These are phyloP conservation scores for Phrynocephalus vlangalii DNA, from an alignment of 2,797 vertebrate genomes.

Conservation along the genomic window DNA sequence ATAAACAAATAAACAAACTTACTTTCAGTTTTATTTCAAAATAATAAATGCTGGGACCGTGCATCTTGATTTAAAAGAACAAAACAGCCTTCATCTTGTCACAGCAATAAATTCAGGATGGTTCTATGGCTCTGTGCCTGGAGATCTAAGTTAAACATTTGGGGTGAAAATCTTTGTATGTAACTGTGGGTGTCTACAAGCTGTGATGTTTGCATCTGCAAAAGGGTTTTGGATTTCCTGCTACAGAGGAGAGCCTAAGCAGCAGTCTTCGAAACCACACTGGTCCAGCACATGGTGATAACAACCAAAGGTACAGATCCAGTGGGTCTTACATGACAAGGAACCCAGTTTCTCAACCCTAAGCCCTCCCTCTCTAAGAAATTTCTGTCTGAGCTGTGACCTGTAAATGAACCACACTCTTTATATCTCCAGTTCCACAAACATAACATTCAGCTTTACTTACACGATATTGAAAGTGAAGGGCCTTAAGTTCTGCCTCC, in stretches of 20 bases:
- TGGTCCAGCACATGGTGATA: background rate
- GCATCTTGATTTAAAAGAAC: no score
- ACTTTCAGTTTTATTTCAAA: no score
- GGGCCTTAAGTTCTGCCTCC: slow-evolving; percentile 73
- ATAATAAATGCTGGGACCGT: no score
- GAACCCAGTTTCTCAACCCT: background rate
- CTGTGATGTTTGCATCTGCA: no score
- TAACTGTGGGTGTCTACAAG: background rate
- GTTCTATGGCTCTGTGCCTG: background rate
- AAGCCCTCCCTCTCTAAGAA: background rate
- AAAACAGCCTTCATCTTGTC: no score
- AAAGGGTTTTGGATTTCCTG: no score
- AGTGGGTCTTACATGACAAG: background rate
- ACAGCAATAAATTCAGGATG: no score
- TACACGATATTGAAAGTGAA: slow-evolving; percentile 86
- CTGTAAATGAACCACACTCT: background rate
- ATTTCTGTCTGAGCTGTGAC: background rate
- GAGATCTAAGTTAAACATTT: background rate
- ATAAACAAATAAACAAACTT: no score
- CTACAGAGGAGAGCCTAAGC: background rate
- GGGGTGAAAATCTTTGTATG: background rate
- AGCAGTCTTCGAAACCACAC: background rate
- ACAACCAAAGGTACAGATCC: background rate
- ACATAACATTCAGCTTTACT: slow-evolving; percentile 56
- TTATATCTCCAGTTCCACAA: background rate